Evolutionary conservation across 1,140 invertebrate species (phyloP), one percentile per base, ranked within the genome.

Genomic region (Melanaphis sacchari): DNA sequence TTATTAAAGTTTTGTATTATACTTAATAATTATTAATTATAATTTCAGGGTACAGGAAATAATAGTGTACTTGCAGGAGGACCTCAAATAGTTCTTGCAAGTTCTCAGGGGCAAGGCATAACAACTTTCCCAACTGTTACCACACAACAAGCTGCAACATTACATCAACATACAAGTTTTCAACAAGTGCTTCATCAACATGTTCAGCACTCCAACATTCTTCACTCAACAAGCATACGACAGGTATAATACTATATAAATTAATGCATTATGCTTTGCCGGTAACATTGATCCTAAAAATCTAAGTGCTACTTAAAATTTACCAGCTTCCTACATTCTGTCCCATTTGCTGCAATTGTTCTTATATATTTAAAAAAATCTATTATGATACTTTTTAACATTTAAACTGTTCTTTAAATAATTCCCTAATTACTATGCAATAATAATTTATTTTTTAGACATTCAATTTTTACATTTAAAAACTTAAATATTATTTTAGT

Each of bases 1-100:
- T 40, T 88, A 41, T 76, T 49, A 15, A 49, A 93, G 9, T 38
- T 59, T 15, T 22, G 24, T n/a, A 40, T 84, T 85, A 38, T 94
- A 41, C 26, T 5, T 66, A 66, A 66, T 52, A 54, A 52, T 59
- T 93, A 26, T 46, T 85, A 82, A 36, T 22, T 54, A 90, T 49
- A n/a, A n/a, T 93, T 88, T 94, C n/a, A 94, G 94, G 94, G 94
- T 94, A 94, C 94, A 94, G 94, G 94, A 91, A 93, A 93, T 89
- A 93, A 93, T 40, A 94, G 94, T 46, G 91, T 93, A 41, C 90
- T 94, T 24, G 87, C 93, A 31, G 94, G 94, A 40, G 93, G 94
- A 85, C 94, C 94, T 93, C 94, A 94, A 52, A 76, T 94, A 90
- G 94, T 94, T 93, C 49, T 94, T 41, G 91, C 91, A 54, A 85